These are phyloP conservation scores for Arctia plantaginis DNA, from an alignment of 2,888 invertebrate genomes.

Conservation along the genomic window DNA sequence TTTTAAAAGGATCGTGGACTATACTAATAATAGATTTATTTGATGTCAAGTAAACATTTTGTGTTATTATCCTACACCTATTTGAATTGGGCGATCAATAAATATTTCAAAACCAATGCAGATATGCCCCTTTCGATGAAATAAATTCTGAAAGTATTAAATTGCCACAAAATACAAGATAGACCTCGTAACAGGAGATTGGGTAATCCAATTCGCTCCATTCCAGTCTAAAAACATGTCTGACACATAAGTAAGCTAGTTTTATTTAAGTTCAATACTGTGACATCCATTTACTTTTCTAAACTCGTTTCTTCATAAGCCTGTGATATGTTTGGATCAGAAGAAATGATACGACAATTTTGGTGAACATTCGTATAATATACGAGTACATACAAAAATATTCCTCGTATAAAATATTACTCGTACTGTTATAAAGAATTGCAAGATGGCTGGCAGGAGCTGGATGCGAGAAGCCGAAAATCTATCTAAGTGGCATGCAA, in stretches of 20 bases:
- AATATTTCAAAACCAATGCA: no score
- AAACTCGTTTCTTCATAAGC: neutral
- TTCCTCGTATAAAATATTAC: neutral
- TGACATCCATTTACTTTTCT: neutral
- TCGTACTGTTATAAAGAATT: no score
- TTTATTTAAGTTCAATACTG: neutral
- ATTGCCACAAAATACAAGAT: neutral
- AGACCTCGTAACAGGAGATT: neutral
- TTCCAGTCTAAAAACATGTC: neutral
- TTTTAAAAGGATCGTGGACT: neutral
- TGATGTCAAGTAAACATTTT: no score
- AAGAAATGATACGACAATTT: no score
- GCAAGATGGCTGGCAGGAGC: no score
- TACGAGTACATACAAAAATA: neutral
- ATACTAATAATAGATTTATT: no score
- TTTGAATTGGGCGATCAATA: no score
- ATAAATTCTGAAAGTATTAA: neutral
- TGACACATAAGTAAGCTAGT: neutral
- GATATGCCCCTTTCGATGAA: neutral
- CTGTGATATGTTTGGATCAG: neutral
- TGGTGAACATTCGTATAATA: neutral
- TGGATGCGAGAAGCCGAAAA: no score
- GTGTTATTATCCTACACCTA: no score
- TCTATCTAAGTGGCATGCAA: no score
- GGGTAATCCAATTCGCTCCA: neutral